Evolutionary conservation across 2,888 invertebrate species (phyloP), one percentile per base, ranked within the genome.

Genomic region (Pristionchus maxplancki): DNA sequence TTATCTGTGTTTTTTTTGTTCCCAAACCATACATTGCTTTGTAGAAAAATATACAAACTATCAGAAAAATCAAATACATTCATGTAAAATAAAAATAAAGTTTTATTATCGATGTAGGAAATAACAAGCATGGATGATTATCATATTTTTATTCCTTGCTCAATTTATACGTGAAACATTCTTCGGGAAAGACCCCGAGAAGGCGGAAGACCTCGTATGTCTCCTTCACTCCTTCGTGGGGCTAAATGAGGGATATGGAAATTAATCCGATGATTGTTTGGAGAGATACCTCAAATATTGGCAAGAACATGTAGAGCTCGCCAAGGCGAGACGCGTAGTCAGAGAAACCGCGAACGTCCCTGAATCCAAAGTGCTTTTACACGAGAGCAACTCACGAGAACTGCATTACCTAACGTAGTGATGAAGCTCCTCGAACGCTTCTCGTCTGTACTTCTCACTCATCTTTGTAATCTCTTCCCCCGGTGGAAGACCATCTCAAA

Each of bases 301-400:
- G 44, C 78, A 78, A 44, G 40, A 78, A 40, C 78, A 78, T 44
- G 13, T 44, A 78, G 1, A 78, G n/a, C 34, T 44, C 44, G 8
- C 78, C 78, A 8, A 78, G n/a, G 4, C 78, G 78, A 78, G 78
- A 40, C 9, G 78, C 78, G 28, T 78, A 78, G 17, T 78, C 34
- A 44, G 24, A 20, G 5, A 44, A 15, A 1, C 37, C 20, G 5
- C 4, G 31, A 9, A n/a, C 44, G 6, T 78, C 71, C 17, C 71
- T 71, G 71, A 34, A 71, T n/a, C n/a, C n/a, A n/a, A n/a, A n/a
- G n/a, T n/a, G n/a, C n/a, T n/a, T n/a, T n/a, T n/a, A n/a, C n/a
- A n/a, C n/a, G n/a, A n/a, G n/a, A n/a, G n/a, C n/a, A n/a, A n/a
- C n/a, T n/a, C n/a, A n/a, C n/a, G n/a, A n/a, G n/a, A n/a, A n/a